phyloP scores from a whole-genome alignment of 2,888 invertebrate species.

The Acrobasis consociella region DNA sequence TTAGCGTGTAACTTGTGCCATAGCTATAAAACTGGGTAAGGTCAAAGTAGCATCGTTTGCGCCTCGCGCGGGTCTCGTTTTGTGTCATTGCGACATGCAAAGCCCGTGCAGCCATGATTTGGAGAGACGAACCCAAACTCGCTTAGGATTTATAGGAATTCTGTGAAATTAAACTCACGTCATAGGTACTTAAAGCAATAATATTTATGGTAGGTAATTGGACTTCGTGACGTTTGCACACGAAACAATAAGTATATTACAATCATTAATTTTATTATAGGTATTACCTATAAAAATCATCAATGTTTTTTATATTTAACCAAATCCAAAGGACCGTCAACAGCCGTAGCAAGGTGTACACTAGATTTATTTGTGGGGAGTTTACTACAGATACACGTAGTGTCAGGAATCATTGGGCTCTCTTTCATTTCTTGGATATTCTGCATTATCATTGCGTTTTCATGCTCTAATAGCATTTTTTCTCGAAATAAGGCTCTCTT shows the following conservation, averaged over 20 bases:
- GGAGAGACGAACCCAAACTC: slow-evolving; percentile 39
- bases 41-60: slow-evolving; percentile 69
- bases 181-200: slow-evolving; percentile 37
- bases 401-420: slow-evolving; percentile 42
- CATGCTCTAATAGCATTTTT: slow-evolving; percentile 59
- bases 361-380: slow-evolving; percentile 32
- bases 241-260: slow-evolving; percentile 30
- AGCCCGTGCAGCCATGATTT: slow-evolving; percentile 42
- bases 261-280: slow-evolving; percentile 30
- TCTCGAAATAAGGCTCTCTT: slow-evolving; percentile 64
- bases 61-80: slow-evolving; percentile 54
- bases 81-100: slow-evolving; percentile 56
- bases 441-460: slow-evolving; percentile 55
- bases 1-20: slow-evolving; percentile 29
- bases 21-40: slow-evolving; percentile 48
- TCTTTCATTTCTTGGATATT: slow-evolving; percentile 48
- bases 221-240: slow-evolving; percentile 36
- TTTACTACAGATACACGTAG: slow-evolving; percentile 50
- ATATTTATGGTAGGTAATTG: slow-evolving; percentile 33
- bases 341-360: slow-evolving; percentile 47
- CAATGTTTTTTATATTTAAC: slow-evolving; percentile 45
- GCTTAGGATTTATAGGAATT: slow-evolving; percentile 28
- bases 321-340: slow-evolving; percentile 58
- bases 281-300: slow-evolving; percentile 14
- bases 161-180: slow-evolving; percentile 38